Conservation (phyloP, 2,888 invertebrate species). For the Drosophila colorata region DNA sequence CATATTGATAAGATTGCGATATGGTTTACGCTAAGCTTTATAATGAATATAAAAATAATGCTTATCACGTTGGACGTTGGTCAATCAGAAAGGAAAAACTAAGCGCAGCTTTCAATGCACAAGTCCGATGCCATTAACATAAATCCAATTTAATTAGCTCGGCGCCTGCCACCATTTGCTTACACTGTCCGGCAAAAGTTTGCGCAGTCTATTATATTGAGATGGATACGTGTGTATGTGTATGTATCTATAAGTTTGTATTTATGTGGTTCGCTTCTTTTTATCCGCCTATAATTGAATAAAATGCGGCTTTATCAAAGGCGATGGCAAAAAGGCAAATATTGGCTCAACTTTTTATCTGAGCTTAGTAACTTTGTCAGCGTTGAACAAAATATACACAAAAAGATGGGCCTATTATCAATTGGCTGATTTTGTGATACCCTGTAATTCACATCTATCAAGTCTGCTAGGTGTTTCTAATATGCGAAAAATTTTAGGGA, state of each 20-base stretch:
- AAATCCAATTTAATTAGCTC: conserved; percentile 77
- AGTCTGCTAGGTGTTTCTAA: neutral
- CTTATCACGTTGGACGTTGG: conserved; percentile 24
- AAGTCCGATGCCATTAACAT: conserved; percentile 42
- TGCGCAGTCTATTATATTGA: conserved; percentile 36
- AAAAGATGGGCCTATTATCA: neutral
- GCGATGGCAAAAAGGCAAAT: conserved; percentile 63
- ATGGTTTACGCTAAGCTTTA: conserved; percentile 4
- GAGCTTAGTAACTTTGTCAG: conserved; percentile 54
- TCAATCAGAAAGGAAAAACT: conserved; percentile 39
- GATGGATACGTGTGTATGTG: conserved; percentile 7
- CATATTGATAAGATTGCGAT: conserved; percentile 36
- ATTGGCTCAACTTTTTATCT: conserved; percentile 78
- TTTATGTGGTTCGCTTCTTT: conserved; percentile 42
- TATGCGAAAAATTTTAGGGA: neutral
- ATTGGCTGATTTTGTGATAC: conserved; percentile 18
- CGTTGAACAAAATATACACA: conserved; percentile 22
- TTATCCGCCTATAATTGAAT: conserved; percentile 79
- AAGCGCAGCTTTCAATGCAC: conserved; percentile 35
- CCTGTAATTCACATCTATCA: neutral
- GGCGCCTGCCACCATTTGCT: conserved; percentile 5
- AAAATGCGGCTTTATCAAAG: conserved; percentile 64
- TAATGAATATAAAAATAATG: conserved; percentile 13
- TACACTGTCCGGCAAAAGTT: conserved; percentile 38
- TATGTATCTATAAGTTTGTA: neutral